Evolutionary conservation across 1,140 invertebrate genomes (phyloP).

Genomic region (Gonatopus flavifemur): DNA sequence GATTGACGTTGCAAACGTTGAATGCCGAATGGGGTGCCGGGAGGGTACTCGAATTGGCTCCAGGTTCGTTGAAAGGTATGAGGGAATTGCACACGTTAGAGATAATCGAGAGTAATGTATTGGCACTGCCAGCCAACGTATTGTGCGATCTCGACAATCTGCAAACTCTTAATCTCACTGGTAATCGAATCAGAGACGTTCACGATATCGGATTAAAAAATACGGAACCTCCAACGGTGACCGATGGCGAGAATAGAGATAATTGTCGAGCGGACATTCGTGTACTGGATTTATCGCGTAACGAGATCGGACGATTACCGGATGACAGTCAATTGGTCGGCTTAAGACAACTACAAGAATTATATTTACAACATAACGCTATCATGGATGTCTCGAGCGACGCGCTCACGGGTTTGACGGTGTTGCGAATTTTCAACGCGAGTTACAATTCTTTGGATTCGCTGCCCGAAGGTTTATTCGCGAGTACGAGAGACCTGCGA

Average conservation of each 20-base stretch:
- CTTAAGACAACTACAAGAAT: slow-evolving; percentile 72
- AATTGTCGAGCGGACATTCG: slow-evolving; percentile 65
- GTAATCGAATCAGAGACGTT: slow-evolving; percentile 74
- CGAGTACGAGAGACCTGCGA: slow-evolving; percentile 73
- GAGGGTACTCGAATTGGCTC: slow-evolving; percentile 69
- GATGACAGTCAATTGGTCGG: slow-evolving; percentile 73
- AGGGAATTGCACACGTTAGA: slow-evolving; percentile 78
- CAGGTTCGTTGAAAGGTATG: slow-evolving; percentile 70
- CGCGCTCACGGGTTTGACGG: slow-evolving; percentile 73
- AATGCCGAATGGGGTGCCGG: slow-evolving; percentile 77
- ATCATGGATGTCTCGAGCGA: slow-evolving; percentile 78
- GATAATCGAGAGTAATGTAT: slow-evolving; percentile 80
- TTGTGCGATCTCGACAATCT: slow-evolving; percentile 78
- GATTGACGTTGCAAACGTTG: slow-evolving; percentile 71
- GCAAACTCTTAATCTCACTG: slow-evolving; percentile 79
- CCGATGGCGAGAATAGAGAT: not conserved
- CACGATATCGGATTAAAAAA: slow-evolving; percentile 69
- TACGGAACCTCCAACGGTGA: slow-evolving; percentile 49
- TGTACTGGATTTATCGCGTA: slow-evolving; percentile 76
- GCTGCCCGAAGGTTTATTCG: slow-evolving; percentile 77
- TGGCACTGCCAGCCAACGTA: slow-evolving; percentile 70
- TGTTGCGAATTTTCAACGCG: slow-evolving; percentile 78
- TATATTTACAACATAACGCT: slow-evolving; percentile 81
- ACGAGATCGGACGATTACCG: slow-evolving; percentile 70
- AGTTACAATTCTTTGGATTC: slow-evolving; percentile 78